Evolutionary conservation across 2,797 vertebrate species (phyloP), one percentile per base, ranked within the genome.

Genomic region (Smutsia gigantea): DNA sequence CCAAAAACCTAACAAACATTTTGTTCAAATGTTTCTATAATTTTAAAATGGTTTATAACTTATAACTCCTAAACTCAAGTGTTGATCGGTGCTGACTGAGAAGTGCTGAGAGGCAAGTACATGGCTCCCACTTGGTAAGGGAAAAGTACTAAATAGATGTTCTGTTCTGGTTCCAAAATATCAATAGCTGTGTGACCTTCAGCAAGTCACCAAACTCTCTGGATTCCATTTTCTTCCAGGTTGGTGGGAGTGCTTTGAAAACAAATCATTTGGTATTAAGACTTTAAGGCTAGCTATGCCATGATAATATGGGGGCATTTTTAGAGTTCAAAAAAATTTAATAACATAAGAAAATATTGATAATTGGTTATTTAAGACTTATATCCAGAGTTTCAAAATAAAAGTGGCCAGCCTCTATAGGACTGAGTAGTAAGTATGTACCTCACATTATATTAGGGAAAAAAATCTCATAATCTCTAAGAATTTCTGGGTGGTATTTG

Each of bases 271-370:
- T 46, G 82, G 55, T 86, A 71, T 42, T 82, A 90, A 81, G 27
- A 39, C 21, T 81, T 83, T 66, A 63, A 6, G 23, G 13, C 18
- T 83, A 94, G 49, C 23, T 34, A 42, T 71, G 78, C 37, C 9
- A 6, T 91, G 64, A 79, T 87, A 42, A 21, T 34, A 39, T 68
- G 49, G 23, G 46, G 18, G 4, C 53, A 37, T 88, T 95, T 81
- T 84, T 64, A 93, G 53, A 87, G 31, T 86, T 94, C 9, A 74
- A 68, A 89, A 90, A 85, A 79, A 69, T 59, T 69, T 82, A 82
- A 18, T 96, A 57, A 71, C 31, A 46, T 34, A 55, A 87, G 66
- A 92, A 87, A 94, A 61, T 90, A 91, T 66, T 79, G 39, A 5
- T 55, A 64, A 71, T 2, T 59, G 69, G 4, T 4, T 66, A 71